phyloP scores from a whole-genome alignment of 2,888 invertebrate genomes.

The Eupeodes luniger region DNA sequence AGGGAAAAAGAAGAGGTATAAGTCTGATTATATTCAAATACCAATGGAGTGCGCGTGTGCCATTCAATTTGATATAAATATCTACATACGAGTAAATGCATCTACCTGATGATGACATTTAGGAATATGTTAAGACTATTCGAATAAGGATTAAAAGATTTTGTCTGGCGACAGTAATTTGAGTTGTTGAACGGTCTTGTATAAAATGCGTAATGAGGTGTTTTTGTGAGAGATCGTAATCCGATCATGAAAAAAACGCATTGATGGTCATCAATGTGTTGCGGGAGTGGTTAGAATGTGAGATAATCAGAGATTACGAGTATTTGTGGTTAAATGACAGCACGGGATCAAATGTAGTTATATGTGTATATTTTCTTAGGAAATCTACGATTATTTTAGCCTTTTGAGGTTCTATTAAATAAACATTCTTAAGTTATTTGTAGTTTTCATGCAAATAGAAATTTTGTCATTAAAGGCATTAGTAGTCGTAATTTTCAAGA shows the following conservation, averaged over 20 bases:
- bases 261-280: not conserved
- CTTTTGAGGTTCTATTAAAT: not conserved
- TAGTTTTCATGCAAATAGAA: not conserved
- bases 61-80: too few species aligned
- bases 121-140: not conserved
- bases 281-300: conserved; percentile 10
- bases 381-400: not conserved
- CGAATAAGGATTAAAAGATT: conserved; percentile 52
- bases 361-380: conserved; percentile 18
- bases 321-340: conserved; percentile 50
- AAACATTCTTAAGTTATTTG: conserved; percentile 45
- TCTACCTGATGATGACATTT: conserved; percentile 19
- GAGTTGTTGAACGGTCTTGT: conserved; percentile 34
- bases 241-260: not conserved
- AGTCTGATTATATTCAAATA: not conserved
- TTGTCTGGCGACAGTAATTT: conserved; percentile 69
- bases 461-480: not conserved
- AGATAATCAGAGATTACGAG: conserved; percentile 59
- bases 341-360: not conserved
- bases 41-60: not conserved
- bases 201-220: conserved; percentile 52
- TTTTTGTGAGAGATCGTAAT: conserved; percentile 20
- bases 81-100: not conserved
- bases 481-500: not conserved
- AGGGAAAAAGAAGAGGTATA: not conserved